Evolutionary conservation across 2,797 vertebrate species (phyloP).

Genomic region (Scleropages formosus): DNA sequence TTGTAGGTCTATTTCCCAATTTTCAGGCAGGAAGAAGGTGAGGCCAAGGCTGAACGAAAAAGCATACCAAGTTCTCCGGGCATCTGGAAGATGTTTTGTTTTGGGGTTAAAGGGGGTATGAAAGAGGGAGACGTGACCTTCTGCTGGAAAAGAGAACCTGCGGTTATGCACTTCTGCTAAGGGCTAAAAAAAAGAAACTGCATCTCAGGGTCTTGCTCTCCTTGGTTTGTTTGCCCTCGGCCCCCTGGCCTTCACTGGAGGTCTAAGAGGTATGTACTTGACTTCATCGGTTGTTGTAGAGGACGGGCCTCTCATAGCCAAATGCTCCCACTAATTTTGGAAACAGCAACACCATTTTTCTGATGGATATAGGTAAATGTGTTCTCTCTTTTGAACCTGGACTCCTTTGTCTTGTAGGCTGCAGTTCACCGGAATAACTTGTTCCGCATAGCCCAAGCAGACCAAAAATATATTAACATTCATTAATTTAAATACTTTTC

Average conservation of each 20-base stretch:
- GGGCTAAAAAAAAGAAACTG: too few relatives aligned
- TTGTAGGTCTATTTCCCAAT: constrained; percentile 33
- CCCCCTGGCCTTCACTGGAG: too few relatives aligned
- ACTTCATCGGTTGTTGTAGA: constrained; percentile 49
- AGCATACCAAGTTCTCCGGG: neutral
- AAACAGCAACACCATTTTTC: constrained; percentile 62
- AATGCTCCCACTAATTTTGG: constrained; percentile 68
- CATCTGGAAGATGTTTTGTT: neutral
- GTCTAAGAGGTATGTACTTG: constrained; percentile 49
- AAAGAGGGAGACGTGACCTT: constrained; percentile 23
- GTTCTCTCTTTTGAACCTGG: too few relatives aligned
- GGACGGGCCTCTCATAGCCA: too few relatives aligned
- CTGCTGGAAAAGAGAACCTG: constrained; percentile 43
- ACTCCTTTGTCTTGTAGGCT: too few relatives aligned
- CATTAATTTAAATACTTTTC: too few relatives aligned
- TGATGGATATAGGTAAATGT: neutral
- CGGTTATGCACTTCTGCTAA: too few relatives aligned
- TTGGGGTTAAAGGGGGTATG: neutral
- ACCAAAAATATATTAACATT: too few relatives aligned
- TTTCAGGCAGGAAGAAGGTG: constrained; percentile 17
- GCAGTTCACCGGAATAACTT: too few relatives aligned
- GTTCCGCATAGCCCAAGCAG: too few relatives aligned
- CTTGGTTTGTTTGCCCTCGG: too few relatives aligned
- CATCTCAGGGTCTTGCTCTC: too few relatives aligned
- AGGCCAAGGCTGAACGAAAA: neutral